These are phyloP conservation scores for Neodiprion pinetum DNA, from an alignment of 1,140 invertebrate genomes.

Conservation along the genomic window DNA sequence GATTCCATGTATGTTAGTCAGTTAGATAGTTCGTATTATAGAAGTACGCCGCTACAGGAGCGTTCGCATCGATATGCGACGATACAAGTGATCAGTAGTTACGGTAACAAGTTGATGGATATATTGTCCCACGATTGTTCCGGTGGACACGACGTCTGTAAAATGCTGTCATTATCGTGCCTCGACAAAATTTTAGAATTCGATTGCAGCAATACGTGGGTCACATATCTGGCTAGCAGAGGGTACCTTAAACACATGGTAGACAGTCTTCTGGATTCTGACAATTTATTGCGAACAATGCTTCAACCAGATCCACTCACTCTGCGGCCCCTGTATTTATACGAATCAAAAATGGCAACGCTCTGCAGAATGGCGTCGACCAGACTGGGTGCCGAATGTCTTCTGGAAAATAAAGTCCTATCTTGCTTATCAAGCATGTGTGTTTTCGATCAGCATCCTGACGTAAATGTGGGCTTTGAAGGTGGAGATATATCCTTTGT, in stretches of 20 bases:
- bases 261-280: constrained; percentile 78
- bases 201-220: constrained; percentile 76
- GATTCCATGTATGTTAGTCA: constrained; percentile 64
- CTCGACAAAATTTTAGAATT: constrained; percentile 81
- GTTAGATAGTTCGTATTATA: constrained; percentile 66
- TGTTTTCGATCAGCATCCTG: constrained; percentile 81
- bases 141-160: constrained; percentile 86
- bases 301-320: constrained; percentile 74
- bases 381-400: constrained; percentile 74
- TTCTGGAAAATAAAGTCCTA: constrained; percentile 79
- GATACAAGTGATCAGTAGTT: constrained; percentile 69
- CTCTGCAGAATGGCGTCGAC: constrained; percentile 77
- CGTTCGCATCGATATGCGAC: constrained; percentile 50
- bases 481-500: constrained; percentile 62
- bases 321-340: constrained; percentile 82
- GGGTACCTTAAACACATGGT: constrained; percentile 88
- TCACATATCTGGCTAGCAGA: constrained; percentile 75
- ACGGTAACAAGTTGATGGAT: constrained; percentile 83
- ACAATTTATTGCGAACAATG: constrained; percentile 73
- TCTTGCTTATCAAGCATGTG: constrained; percentile 77
- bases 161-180: constrained; percentile 85
- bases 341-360: constrained; percentile 87
- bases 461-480: constrained; percentile 63
- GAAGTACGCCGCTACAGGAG: constrained; percentile 55
- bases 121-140: constrained; percentile 86